Evolutionary conservation across 2,113 vertebrate genomes (phyloP), one percentile per base, ranked within the genome.

Genomic region (Anas platyrhynchos): DNA sequence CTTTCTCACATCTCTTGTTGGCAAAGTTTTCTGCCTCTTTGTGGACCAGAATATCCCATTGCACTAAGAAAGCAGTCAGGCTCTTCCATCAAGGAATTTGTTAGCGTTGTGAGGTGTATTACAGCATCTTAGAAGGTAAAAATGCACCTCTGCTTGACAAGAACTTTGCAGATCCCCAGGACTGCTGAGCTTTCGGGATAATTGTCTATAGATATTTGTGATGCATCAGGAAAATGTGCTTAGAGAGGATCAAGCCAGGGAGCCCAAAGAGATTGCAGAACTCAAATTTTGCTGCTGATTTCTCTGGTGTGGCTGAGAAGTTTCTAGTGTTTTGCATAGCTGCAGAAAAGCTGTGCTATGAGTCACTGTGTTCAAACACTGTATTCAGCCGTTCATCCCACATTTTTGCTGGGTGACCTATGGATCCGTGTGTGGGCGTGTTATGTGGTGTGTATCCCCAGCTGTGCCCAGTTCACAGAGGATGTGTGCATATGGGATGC

Each of bases 381-480:
- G 29, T 0, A 0, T 31, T 82, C 29, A 17, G 66, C 12, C 0
- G 0, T 16, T 7, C 1, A 11, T 86, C 83, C 58, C 34, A 41
- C 25, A 4, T 41, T 20, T 22, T 72, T 41, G 38, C 50, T 9
- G 76, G 15, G 76, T 88, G 91, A 95, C 86, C 83, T 63, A 32
- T 0, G 2, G 76, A 43, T 7, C 63, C 38, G 34, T 7, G 83
- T 4, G 93, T 91, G 89, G 86, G 91, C 1, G 89, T 73, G 54
- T 7, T 27, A 4, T 26, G 63, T 41, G 65, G 9, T 38, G 72
- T 5, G 26, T 17, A 7, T 77, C 91, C 72, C 76, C 55, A 58
- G 93, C 89, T 81, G 55, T 66, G 93, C 94, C 86, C 76, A 9
- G 59, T 8, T 95, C 93, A 81, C 83, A 86, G 80, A 43, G 86